Percentiles rank a stretch among this genome's conserved stretches.
Conservation (phyloP, 1,140 invertebrate genomes). For the Rhyacophila brunnea region DNA sequence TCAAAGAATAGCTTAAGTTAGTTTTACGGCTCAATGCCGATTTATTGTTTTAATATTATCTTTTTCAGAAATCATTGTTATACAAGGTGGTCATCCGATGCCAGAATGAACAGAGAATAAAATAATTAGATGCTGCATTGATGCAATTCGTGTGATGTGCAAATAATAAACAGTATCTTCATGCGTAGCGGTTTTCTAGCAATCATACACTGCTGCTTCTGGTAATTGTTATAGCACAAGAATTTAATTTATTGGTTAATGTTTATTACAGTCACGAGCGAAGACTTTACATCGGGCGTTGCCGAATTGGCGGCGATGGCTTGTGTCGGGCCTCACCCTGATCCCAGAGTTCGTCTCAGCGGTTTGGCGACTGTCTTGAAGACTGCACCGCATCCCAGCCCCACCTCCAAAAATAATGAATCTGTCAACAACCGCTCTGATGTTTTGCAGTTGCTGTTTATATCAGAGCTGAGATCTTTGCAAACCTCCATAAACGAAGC, state of each 20-base stretch:
- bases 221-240: no score
- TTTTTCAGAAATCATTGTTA: no score
- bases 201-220: no score
- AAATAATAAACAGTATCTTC: background rate
- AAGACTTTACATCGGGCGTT: constrained; percentile 81
- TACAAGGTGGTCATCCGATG: no score
- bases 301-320: constrained; percentile 49
- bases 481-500: constrained; percentile 95
- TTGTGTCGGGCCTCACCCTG: constrained; percentile 47
- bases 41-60: no score
- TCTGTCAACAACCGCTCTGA: constrained; percentile 65
- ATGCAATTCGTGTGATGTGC: no score
- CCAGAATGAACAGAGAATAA: no score
- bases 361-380: constrained; percentile 76
- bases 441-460: constrained; percentile 82
- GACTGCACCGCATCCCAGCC: constrained; percentile 78
- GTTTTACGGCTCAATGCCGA: no score
- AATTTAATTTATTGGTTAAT: no score
- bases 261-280: constrained; percentile 70
- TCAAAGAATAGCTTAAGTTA: no score
- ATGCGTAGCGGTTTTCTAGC: no score
- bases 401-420: constrained; percentile 61
- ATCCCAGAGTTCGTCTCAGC: constrained; percentile 49
- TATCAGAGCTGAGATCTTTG: constrained; percentile 85
- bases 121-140: no score